A percentile compares a stretch with the other conserved stretches of the same genome.
These are phyloP conservation scores for Thysanoteuthis rhombus DNA, from an alignment of 2,888 invertebrate genomes.

Conservation along the genomic window DNA sequence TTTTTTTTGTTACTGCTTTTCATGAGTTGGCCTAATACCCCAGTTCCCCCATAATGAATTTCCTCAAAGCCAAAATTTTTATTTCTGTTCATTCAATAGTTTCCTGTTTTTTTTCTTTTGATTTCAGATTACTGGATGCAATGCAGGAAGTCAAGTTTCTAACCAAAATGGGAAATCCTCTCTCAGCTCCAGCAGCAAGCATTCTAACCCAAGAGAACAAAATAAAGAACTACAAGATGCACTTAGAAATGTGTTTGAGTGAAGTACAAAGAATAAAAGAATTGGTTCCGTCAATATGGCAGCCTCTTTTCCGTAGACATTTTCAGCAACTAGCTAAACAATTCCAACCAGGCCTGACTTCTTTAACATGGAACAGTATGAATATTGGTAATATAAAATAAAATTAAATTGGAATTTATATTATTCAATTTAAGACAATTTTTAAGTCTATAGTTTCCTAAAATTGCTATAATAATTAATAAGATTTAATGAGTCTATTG, in stretches of 20 bases:
- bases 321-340: conserved; percentile 59
- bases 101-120: background rate
- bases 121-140: conserved; percentile 62
- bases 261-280: conserved; percentile 58
- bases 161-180: conserved; percentile 63
- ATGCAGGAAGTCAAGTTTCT: conserved; percentile 68
- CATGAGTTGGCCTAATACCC: no score
- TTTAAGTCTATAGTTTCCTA: no score
- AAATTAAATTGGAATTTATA: no score
- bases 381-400: conserved; percentile 63
- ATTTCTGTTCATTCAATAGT: background rate
- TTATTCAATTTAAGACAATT: no score
- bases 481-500: no score
- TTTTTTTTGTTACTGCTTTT: no score
- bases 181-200: conserved; percentile 63
- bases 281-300: conserved; percentile 60
- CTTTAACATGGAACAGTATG: conserved; percentile 68
- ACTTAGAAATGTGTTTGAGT: conserved; percentile 62
- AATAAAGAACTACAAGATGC: conserved; percentile 66
- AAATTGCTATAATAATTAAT: no score
- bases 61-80: no score
- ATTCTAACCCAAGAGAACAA: conserved; percentile 64
- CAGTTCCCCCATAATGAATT: no score
- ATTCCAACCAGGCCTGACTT: conserved; percentile 65
- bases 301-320: conserved; percentile 60